These are phyloP conservation scores for Chalcosyrphus nemorum DNA, from an alignment of 2,888 invertebrate genomes.

Conservation along the genomic window DNA sequence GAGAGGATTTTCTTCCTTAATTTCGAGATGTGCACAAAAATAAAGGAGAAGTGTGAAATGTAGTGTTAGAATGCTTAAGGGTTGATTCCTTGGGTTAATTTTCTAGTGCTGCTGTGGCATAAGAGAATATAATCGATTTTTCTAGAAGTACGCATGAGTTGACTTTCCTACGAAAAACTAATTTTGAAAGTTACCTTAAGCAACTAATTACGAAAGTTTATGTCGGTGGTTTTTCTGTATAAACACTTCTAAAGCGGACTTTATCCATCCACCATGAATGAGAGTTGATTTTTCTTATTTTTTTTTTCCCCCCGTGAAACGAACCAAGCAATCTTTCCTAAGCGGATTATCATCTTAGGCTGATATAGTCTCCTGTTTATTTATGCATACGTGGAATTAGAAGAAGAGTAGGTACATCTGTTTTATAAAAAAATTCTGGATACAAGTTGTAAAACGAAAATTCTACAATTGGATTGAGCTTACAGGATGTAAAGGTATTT, in stretches of 20 bases:
- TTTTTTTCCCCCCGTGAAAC: too few species aligned
- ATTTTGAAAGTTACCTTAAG: conserved; percentile 14
- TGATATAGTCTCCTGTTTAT: neutral
- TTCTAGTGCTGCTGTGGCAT: neutral
- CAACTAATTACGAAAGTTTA: conserved; percentile 35
- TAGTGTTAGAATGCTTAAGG: neutral
- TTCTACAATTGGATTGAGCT: too few species aligned
- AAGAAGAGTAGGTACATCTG: too few species aligned
- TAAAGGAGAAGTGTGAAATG: neutral
- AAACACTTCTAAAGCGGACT: neutral
- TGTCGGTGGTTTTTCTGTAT: neutral
- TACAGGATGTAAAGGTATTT: too few species aligned
- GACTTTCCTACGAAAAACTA: neutral
- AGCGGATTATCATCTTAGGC: neutral
- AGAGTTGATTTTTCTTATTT: neutral
- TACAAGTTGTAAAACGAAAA: too few species aligned
- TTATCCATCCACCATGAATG: neutral
- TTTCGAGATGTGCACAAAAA: too few species aligned
- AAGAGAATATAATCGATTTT: neutral
- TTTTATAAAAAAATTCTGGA: too few species aligned
- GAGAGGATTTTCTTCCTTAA: too few species aligned
- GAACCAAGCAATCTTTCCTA: neutral
- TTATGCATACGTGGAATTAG: neutral
- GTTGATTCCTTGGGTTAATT: neutral
- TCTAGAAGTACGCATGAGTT: conserved; percentile 7